phyloP scores from a whole-genome alignment of 2,797 vertebrate genomes.

The Graptemys geographica region DNA sequence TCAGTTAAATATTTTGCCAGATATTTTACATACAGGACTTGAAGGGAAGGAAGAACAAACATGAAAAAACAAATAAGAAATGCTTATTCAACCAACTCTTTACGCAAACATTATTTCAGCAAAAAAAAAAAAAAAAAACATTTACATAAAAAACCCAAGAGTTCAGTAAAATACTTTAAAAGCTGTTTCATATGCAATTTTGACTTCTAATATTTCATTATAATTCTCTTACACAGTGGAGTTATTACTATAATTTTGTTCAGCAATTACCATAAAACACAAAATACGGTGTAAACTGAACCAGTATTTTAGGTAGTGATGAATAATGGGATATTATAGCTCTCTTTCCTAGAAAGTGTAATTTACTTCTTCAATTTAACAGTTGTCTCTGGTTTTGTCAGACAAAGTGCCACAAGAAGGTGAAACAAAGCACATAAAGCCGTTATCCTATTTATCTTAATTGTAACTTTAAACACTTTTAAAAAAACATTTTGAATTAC shows the following conservation, averaged over 20 bases:
- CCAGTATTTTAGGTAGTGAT: not conserved
- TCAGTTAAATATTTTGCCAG: conserved; percentile 14
- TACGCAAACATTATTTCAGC: not conserved
- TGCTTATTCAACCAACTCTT: not conserved
- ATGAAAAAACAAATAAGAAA: conserved; percentile 27
- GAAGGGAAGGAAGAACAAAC: conserved; percentile 21
- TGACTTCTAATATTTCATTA: not conserved
- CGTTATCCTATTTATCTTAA: not conserved
- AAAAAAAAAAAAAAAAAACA: not conserved
- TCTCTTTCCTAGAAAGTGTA: conserved; percentile 30
- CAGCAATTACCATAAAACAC: not conserved
- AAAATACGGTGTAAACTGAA: conserved; percentile 20
- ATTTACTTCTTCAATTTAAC: conserved; percentile 43
- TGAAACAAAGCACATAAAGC: conserved; percentile 24
- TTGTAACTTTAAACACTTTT: not conserved
- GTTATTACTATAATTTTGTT: not conserved
- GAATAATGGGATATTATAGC: conserved; percentile 3
- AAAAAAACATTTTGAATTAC: conserved; percentile 19
- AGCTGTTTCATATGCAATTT: not conserved
- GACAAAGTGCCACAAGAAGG: conserved; percentile 16
- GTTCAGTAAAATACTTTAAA: not conserved
- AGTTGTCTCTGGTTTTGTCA: conserved; percentile 36
- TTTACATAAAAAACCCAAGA: not conserved
- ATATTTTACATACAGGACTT: not conserved
- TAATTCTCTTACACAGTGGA: not conserved